These are phyloP conservation scores for Sula dactylatra DNA, from an alignment of 2,113 vertebrate genomes.

Conservation along the genomic window DNA sequence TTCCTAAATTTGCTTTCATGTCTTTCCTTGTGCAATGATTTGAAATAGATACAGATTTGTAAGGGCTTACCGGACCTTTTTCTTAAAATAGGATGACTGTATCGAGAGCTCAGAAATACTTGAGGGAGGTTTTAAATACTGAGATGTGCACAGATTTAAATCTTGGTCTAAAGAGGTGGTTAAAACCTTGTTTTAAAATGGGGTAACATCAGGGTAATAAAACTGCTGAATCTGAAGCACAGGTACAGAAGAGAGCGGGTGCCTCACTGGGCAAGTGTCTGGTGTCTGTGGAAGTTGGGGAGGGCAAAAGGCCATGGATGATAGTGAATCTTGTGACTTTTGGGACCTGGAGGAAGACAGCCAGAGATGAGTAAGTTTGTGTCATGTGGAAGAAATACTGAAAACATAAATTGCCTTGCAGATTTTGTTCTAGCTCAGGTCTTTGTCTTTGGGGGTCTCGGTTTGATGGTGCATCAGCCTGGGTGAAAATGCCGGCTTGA, in stretches of 20 bases:
- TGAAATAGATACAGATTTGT: too few relatives aligned
- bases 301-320: background rate
- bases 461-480: background rate
- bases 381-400: slow-evolving; percentile 35
- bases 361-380: slow-evolving; percentile 46
- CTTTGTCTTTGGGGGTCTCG: rapidly evolving
- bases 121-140: background rate
- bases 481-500: background rate
- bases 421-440: background rate
- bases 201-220: background rate
- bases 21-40: background rate
- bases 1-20: background rate
- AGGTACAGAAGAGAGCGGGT: background rate
- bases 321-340: slow-evolving; percentile 59
- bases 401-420: background rate
- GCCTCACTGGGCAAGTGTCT: background rate
- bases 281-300: background rate
- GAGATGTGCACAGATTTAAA: background rate
- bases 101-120: background rate
- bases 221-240: background rate
- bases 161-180: background rate
- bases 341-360: slow-evolving; percentile 2
- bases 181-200: background rate
- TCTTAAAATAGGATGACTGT: too few relatives aligned
- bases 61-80: background rate